Evolutionary conservation across 2,888 invertebrate genomes (phyloP).

Genomic region (Machimus rusticus): DNA sequence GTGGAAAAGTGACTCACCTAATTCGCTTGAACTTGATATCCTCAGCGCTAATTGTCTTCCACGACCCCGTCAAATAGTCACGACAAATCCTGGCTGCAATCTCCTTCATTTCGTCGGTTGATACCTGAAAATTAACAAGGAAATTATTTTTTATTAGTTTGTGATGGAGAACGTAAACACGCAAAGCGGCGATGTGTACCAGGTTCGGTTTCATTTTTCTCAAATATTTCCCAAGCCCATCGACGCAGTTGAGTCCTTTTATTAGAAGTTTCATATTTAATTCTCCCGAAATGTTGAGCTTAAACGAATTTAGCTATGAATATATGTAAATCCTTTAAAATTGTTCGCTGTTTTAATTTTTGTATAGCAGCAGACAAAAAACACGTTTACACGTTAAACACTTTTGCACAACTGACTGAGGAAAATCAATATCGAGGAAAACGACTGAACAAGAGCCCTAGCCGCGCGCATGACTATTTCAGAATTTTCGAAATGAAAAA

Average conservation of each 20-base stretch:
- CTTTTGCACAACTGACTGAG: neutral
- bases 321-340: neutral
- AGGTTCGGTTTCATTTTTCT: neutral
- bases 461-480: slow-evolving; percentile 8
- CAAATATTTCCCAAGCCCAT: slow-evolving; percentile 7
- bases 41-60: slow-evolving; percentile 82
- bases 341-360: neutral
- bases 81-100: slow-evolving; percentile 86
- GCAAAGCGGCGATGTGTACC: neutral
- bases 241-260: slow-evolving; percentile 17
- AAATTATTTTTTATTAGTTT: neutral
- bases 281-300: neutral
- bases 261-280: slow-evolving; percentile 7
- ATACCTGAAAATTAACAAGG: slow-evolving; percentile 52
- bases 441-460: neutral
- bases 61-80: slow-evolving; percentile 88
- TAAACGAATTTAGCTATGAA: neutral
- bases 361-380: neutral
- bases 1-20: slow-evolving; percentile 68
- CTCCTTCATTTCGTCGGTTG: slow-evolving; percentile 75
- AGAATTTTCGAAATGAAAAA: neutral
- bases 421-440: neutral
- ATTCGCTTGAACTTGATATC: slow-evolving; percentile 83
- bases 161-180: neutral
- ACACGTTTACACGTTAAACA: neutral